Evolutionary conservation across 2,797 vertebrate genomes (phyloP).

Genomic region (Clarias pachynema): DNA sequence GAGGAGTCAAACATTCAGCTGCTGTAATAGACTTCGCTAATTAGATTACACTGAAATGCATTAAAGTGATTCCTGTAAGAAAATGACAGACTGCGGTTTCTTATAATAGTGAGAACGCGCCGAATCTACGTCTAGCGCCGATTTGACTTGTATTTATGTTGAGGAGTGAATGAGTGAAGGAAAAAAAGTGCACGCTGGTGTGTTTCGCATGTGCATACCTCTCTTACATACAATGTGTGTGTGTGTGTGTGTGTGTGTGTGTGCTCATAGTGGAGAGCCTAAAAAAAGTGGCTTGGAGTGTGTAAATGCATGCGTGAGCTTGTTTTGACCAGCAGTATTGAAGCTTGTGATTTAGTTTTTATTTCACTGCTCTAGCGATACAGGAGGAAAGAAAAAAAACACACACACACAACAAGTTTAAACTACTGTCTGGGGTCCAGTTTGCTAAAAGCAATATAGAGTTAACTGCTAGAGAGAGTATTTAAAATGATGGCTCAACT

Average conservation of each 20-base stretch:
- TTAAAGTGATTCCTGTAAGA: not conserved
- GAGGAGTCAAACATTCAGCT: not conserved
- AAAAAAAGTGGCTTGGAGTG: slow-evolving; percentile 25
- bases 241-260: not conserved
- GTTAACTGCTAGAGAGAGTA: slow-evolving; percentile 25
- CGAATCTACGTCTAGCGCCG: not conserved
- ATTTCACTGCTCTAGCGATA: slow-evolving; percentile 11
- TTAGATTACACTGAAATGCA: slow-evolving; percentile 21
- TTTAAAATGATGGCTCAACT: slow-evolving; percentile 30
- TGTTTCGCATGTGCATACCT: slow-evolving; percentile 32
- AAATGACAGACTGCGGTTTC: not conserved
- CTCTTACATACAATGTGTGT: slow-evolving; percentile 51
- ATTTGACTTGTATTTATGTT: slow-evolving; percentile 28
- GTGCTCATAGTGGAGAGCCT: slow-evolving; percentile 23
- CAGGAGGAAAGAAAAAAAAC: not conserved
- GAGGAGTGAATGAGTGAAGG: slow-evolving; percentile 29
- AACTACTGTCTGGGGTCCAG: slow-evolving; percentile 19
- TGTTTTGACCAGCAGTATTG: slow-evolving; percentile 30
- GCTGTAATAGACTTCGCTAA: not conserved
- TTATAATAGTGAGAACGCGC: slow-evolving; percentile 9
- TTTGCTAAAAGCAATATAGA: slow-evolving; percentile 17
- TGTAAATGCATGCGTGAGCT: slow-evolving; percentile 20
- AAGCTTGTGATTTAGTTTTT: slow-evolving; percentile 32
- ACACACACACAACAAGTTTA: not conserved
- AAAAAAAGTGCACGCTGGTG: slow-evolving; percentile 35